These are phyloP conservation scores for Metacarcinus magister DNA, from an alignment of 2,888 invertebrate genomes.

Conservation along the genomic window DNA sequence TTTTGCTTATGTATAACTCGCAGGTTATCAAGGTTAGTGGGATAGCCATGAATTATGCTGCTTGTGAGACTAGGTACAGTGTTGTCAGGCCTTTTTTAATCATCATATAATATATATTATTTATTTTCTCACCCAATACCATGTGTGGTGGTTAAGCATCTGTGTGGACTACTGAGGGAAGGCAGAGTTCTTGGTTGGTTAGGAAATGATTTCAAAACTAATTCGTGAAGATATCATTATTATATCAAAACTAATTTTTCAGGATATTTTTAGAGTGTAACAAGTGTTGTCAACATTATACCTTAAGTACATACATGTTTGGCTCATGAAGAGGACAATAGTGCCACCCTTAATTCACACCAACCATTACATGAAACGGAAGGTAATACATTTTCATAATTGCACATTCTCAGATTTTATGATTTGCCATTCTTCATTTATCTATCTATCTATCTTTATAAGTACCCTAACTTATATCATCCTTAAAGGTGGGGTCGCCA, in stretches of 20 bases:
- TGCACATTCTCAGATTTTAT: background rate
- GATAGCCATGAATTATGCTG: background rate
- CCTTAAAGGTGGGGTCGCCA: no score
- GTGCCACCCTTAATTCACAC: background rate
- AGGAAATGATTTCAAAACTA: background rate
- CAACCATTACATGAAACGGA: background rate
- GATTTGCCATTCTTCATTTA: no score
- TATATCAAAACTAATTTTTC: background rate
- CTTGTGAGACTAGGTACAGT: background rate
- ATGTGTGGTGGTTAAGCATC: background rate
- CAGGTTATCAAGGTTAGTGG: background rate
- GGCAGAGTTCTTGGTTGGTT: background rate
- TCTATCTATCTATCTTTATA: no score
- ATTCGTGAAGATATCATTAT: background rate
- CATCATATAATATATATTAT: background rate
- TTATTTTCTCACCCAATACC: constrained; percentile 6
- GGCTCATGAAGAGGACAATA: background rate
- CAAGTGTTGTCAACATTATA: background rate
- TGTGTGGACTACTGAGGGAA: background rate
- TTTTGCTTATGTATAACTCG: background rate
- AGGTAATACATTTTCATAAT: background rate
- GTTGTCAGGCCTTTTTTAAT: background rate
- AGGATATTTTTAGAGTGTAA: background rate
- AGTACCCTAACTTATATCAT: no score
- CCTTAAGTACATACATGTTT: no score